Evolutionary conservation across 1,140 invertebrate genomes (phyloP).

Genomic region (Drosophila mayri): DNA sequence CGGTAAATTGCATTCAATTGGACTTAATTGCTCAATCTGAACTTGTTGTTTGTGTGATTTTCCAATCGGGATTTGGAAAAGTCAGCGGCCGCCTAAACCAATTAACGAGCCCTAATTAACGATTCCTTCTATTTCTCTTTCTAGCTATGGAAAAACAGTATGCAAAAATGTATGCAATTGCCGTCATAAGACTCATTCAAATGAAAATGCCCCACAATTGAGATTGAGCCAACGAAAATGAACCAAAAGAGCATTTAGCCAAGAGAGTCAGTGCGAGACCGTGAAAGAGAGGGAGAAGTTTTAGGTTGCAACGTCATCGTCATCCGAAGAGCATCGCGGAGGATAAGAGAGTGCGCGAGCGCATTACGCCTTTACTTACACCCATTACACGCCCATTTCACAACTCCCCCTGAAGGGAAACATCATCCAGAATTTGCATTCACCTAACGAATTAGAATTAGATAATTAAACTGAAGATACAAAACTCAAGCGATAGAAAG

Average conservation of each 20-base stretch:
- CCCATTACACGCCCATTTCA: slow-evolving; percentile 71
- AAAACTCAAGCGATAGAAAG: slow-evolving; percentile 34
- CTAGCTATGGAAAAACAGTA: slow-evolving; percentile 48
- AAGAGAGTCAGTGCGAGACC: slow-evolving; percentile 5
- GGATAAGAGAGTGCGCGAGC: slow-evolving; percentile 74
- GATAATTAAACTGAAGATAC: slow-evolving; percentile 31
- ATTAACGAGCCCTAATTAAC: slow-evolving; percentile 27
- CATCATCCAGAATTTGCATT: slow-evolving; percentile 41
- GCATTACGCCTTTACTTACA: slow-evolving; percentile 56
- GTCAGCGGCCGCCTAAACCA: slow-evolving; percentile 4
- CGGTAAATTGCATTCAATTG: slow-evolving; percentile 56
- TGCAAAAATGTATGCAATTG: slow-evolving; percentile 35
- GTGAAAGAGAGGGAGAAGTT: slow-evolving; percentile 19
- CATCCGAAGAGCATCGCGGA: slow-evolving; percentile 30
- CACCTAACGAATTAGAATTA: slow-evolving; percentile 9
- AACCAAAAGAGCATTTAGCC: slow-evolving; percentile 40
- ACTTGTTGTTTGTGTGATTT: slow-evolving; percentile 42
- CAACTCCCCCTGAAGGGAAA: slow-evolving; percentile 23
- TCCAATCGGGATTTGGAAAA: slow-evolving; percentile 33
- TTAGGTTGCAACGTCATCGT: slow-evolving; percentile 49
- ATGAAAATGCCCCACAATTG: slow-evolving; percentile 40
- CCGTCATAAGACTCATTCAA: slow-evolving; percentile 21
- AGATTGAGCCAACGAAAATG: slow-evolving; percentile 48
- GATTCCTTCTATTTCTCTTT: slow-evolving; percentile 8
- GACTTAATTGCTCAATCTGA: slow-evolving; percentile 48